Evolutionary conservation across 2,113 vertebrate genomes (phyloP), one percentile per base, ranked within the genome.

Genomic region (Ceyx cyanopectus): DNA sequence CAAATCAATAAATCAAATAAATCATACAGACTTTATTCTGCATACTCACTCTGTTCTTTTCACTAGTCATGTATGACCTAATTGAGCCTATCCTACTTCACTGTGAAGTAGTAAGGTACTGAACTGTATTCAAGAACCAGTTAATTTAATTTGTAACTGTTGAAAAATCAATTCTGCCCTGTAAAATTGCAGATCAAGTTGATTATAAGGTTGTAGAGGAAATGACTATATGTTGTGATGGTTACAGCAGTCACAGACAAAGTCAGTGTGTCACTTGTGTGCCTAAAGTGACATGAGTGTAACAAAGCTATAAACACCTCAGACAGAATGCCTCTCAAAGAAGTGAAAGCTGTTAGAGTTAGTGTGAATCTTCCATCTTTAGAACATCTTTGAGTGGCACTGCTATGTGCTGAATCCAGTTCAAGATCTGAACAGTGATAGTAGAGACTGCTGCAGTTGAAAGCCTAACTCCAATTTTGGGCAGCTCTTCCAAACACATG

Each of bases 101-200:
- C 12, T 65, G 41, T 46, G 48, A n/a, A 72, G 30, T 72, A 60
- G 53, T 41, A 85, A 92, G 23, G 22, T 57, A 53, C 12, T 29
- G 72, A 50, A n/a, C 58, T 20, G 14, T 65, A 37, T 84, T 85
- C 56, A 93, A 90, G 54, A 90, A 46, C 14, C 12, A 58, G 45
- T 51, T 87, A 65, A 89, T 87, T 83, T 65, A 37, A 18, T 85
- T 92, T 76, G 6, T 15, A 51, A 7, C 46, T 57, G 40, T n/a
- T 90, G 78, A 82, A 91, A 94, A 84, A 94, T 91, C 62, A 84
- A 27, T 79, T 86, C 29, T 68, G 13, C 60, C 85, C 65, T 50
- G 11, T 79, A 88, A 90, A 87, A 75, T 56, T 66, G 41, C 30
- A 70, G 60, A 76, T 84, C 66, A 94, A 45, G 40, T 81, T 70